Base-by-base conservation (phyloP, 2,113 vertebrate genomes). In the Sorex fumeus region DNA sequence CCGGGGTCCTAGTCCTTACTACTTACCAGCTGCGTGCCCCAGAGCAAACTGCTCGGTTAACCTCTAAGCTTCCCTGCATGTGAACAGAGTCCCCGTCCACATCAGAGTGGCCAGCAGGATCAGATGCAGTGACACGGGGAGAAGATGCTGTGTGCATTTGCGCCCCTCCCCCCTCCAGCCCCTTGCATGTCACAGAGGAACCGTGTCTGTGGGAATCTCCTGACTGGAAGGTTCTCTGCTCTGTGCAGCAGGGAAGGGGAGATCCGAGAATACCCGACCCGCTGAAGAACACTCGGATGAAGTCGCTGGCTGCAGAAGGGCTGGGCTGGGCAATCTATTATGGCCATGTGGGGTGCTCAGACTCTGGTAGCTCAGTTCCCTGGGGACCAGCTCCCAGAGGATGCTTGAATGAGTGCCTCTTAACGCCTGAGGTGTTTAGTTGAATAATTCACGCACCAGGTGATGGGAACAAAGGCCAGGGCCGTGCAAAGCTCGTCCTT, bases 401-500 rank as follows among this genome's bases (percentile, higher is more conserved):
- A 91, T 0, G 2, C 0, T 4, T 15, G 62, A 9, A 34, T 15
- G 62, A 9, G 40, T 66, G 71, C 62, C 77, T 47, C 50, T 30
- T 66, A 84, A 4, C 69, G 89, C 70, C 57, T 70, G 47, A 71
- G 72, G 53, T 2, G 25, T 7, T 40, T 43, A 23, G 66, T 62
- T n/a, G 40, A 34, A 64, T 45, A 34, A 66, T 66, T 66, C 64
- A 79, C 60, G 40, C 69, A 36, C 64, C 88, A 88, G 88, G 75
- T 32, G 11, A 13, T 0, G 2, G 64, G 60, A 88, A 71, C 87
- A 87, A 87, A 91, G 62, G 84, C 43, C 76, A 45, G 25, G 28
- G 47, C 3, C 23, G 70, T 50, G 84, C 83, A 72, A 32, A 83
- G 60, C 81, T 89, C 28, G 7, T 6, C 47, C 62, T 5, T 34